Evolutionary conservation across 2,888 invertebrate species (phyloP), one percentile per base, ranked within the genome.

Genomic region (Parnassius orleans): DNA sequence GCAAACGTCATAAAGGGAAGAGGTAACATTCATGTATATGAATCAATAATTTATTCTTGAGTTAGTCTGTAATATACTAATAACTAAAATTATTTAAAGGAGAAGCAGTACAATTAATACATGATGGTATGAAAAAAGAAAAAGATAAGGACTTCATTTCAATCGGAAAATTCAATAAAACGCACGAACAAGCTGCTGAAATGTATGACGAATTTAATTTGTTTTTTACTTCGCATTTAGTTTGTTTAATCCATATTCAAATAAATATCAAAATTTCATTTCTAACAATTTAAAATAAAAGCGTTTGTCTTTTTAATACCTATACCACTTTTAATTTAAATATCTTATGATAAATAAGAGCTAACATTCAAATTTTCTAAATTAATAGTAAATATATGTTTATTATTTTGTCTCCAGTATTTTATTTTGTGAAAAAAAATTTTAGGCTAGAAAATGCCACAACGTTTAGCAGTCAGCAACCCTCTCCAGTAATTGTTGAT

Each of bases 1-100:
- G 64, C 83, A 10, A 77, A 86, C 63, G 43, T 76, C 1, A 67
- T 85, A 10, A 74, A 80, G 73, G 84, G 78, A 60, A 76, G 83
- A 79, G 85, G 87, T 81, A 67, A 64, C 66, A 14, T 10, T 10
- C 7, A 10, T 46, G n/a, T n/a, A n/a, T 46, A 46, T 12, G n/a
- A 3, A 46, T 10, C 3, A 12, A 46, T 46, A 46, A 46, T 12
- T 12, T n/a, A 46, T 14, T 48, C 15, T 48, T 48, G 9, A 2
- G 9, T 5, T 48, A 33, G 48, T 2, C 14, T 15, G 9, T n/a
- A 48, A 14, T 10, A 53, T 10, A 10, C 11, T 53, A 3, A 10
- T 48, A 48, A 24, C 11, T 52, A 2, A 19, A 15, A n/a, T 57
- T 43, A 15, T 2, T 62, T 64, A 54, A 56, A 86, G 86, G 74